Percentiles rank a stretch among this genome's conserved stretches.
phyloP scores from a whole-genome alignment of 2,888 invertebrate species.

The Muschampia plurimacula region DNA sequence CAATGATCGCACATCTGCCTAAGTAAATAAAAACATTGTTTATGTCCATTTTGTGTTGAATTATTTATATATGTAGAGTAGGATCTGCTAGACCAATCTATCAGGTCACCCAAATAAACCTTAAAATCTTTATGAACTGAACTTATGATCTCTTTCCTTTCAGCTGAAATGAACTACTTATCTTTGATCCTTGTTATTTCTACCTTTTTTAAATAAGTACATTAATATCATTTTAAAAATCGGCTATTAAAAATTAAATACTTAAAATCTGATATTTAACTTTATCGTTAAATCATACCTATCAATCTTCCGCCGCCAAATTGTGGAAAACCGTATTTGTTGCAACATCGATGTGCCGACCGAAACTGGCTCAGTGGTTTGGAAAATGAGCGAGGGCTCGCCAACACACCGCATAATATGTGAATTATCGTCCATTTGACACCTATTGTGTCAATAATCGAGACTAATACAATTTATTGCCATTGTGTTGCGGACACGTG shows the following conservation, averaged over 20 bases:
- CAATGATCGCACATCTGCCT: slow-evolving; percentile 47
- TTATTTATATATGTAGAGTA: neutral
- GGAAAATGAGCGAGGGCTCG: slow-evolving; percentile 49
- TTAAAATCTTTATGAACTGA: too few species aligned
- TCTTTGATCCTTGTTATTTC: too few species aligned
- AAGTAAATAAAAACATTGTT: slow-evolving; percentile 46
- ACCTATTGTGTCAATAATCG: slow-evolving; percentile 71
- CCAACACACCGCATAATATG: slow-evolving; percentile 58
- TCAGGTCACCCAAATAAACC: neutral
- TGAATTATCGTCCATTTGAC: slow-evolving; percentile 71
- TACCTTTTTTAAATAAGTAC: too few species aligned
- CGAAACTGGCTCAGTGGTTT: slow-evolving; percentile 47
- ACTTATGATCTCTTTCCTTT: too few species aligned
- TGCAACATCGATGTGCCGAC: slow-evolving; percentile 31
- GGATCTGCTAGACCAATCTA: neutral
- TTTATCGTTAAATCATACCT: neutral
- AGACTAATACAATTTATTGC: slow-evolving; percentile 68
- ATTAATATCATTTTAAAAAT: too few species aligned
- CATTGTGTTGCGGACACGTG: slow-evolving; percentile 70
- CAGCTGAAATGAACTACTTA: too few species aligned
- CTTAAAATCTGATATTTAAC: neutral
- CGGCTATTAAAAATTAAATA: neutral
- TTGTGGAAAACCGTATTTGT: slow-evolving; percentile 14
- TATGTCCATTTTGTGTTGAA: slow-evolving; percentile 34
- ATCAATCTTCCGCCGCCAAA: slow-evolving; percentile 1